phyloP scores from a whole-genome alignment of 2,888 invertebrate species.

The Petrolisthes manimaculis region DNA sequence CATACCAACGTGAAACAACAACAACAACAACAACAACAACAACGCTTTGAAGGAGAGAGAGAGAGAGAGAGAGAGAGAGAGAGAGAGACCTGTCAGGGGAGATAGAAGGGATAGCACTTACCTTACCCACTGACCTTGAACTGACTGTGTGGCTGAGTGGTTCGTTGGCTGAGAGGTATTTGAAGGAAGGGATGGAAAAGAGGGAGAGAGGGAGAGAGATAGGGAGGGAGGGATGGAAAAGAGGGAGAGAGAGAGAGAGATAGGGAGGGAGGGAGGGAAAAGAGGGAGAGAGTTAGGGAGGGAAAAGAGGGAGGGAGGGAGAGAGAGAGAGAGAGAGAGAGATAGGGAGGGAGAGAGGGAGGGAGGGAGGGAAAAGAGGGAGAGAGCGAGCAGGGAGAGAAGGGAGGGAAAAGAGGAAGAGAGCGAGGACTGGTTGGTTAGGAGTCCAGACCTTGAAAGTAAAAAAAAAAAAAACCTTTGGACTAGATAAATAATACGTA shows the following conservation, averaged over 20 bases:
- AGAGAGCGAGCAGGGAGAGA: no score
- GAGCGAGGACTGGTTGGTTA: no score
- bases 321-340: not conserved
- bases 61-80: not conserved
- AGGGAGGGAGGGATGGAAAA: not conserved
- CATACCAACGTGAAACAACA: no score
- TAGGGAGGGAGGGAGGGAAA: not conserved
- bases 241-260: not conserved
- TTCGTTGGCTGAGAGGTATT: not conserved
- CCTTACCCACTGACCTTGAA: no score
- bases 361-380: no score
- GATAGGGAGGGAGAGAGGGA: not conserved
- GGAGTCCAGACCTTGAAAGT: no score
- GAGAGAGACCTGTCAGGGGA: not conserved
- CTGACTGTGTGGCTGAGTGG: not conserved
- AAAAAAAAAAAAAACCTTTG: no score
- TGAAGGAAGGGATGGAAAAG: not conserved
- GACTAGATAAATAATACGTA: no score
- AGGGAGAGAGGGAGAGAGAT: constrained; percentile 11
- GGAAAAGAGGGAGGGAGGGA: not conserved
- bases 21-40: no score
- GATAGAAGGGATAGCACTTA: not conserved
- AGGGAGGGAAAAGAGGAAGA: no score
- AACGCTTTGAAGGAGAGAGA: not conserved
- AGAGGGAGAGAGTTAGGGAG: no score